Conservation (phyloP, 2,888 invertebrate genomes). For the Agriotes lineatus region DNA sequence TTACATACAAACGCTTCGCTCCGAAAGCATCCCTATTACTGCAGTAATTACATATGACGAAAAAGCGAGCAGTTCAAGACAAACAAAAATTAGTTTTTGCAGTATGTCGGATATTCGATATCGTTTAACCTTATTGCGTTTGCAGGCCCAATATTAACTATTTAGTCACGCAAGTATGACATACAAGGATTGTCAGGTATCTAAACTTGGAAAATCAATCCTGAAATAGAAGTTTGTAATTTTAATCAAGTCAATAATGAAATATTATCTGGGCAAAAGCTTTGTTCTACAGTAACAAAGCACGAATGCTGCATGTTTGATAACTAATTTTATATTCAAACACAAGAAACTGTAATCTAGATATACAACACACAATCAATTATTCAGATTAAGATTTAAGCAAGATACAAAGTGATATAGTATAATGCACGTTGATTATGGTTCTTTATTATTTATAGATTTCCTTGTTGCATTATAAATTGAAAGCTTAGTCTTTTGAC, state of each 20-base stretch:
- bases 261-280: neutral
- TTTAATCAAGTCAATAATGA: neutral
- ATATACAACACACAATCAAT: too few relatives aligned
- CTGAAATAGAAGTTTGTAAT: neutral
- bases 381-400: too few relatives aligned
- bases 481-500: too few relatives aligned
- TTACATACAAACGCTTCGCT: neutral
- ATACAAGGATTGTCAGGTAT: neutral
- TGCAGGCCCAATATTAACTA: neutral
- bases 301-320: neutral
- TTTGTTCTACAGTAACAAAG: neutral
- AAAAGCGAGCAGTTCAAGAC: neutral
- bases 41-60: neutral
- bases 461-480: too few relatives aligned
- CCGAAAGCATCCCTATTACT: neutral
- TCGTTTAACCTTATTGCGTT: neutral
- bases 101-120: neutral
- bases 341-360: too few relatives aligned
- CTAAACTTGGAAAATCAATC: neutral
- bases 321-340: too few relatives aligned
- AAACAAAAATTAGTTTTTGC: neutral
- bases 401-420: too few relatives aligned
- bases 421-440: too few relatives aligned
- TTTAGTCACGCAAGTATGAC: constrained; percentile 10
- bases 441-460: too few relatives aligned